Base-by-base conservation (phyloP, 2,113 vertebrate genomes). In the Cebidichthys violaceus region DNA sequence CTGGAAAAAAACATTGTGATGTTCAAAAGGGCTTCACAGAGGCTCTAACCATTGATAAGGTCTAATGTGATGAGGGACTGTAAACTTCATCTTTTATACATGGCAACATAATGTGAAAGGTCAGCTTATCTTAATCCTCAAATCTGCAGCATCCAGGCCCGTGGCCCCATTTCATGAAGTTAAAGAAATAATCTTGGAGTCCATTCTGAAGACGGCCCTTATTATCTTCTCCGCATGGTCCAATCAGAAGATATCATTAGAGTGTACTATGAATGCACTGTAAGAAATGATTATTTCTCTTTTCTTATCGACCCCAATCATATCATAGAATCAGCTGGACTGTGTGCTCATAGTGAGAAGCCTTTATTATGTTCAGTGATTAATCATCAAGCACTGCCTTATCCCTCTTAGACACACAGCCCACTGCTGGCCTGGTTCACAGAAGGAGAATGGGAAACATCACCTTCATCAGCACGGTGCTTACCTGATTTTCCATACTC, bases 81-180 rank as follows among this genome's bases (percentile, higher is more conserved):
- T 92, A 92, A 94, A 94, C 93, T 94, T 94, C 90, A 92, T 94
- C 92, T 95, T 94, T 94, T 94, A 93, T 94, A 94, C 92, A 93
- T 92, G 92, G 87, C 84, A 84, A 88, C 90, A 91, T 92, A 94
- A 94, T 94, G 92, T 93, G 91, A 94, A 95, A 94, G 94, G 93
- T 95, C 92, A 94, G 77, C 75, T 94, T 94, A 94, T 93, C 92
- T 93, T 95, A 95, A 95, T 94, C 94, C 94, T 93, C 89, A 94
- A 95, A 95, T 95, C 94, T 89, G 81, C 89, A 81, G 83, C 87
- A 86, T 86, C 86, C 94, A 95, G 94, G 88, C 90, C 79, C 9
- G 33, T 87, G 89, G 89, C 88, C 91, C 86, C 85, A 87, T 94
- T 93, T 93, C 83, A 93, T 90, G 79, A 95, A 94, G 92, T 93